Base-by-base conservation (phyloP, 2,113 vertebrate species). In the Lepidothrix coronata region DNA sequence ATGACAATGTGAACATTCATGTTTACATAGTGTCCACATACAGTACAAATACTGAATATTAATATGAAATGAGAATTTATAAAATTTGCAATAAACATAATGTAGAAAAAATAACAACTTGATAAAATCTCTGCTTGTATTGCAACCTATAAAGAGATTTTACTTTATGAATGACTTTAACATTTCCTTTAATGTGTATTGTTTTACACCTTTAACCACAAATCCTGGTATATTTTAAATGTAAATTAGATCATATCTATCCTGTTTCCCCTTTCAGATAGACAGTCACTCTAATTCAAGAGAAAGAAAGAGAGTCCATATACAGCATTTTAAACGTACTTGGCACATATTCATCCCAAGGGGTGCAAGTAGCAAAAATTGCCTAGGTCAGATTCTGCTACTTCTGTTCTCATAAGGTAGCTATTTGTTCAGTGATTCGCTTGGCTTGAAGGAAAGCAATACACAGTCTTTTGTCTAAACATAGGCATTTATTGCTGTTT, bases 1-100 rank as follows among this genome's bases (percentile, higher is more conserved):
- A 97, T 98, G 98, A 98, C 98, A 98, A 98, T 97, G 97, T 97
- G 98, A 98, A 98, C 97, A 98, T 97, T 97, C 97, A 94, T 97
- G 97, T 97, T 97, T 94, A 97, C 97, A 98, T 95, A 97, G 95
- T 92, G 94, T 97, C 97, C 96, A 97, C 96, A 96, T 97, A 96
- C 94, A 97, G 96, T 98, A 97, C 97, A 97, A 98, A 98, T 98
- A 98, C 96, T 97, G 97, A 98, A 97, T 98, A 97, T 97, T 97
- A 96, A 97, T 97, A 97, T 95, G 91, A 98, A 98, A 98, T 96
- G 97, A 97, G 97, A 98, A 91, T 95, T 96, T 93, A 87, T 94
- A 96, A 97, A 94, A 91, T 96, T 96, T 97, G 74, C 78, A 89
- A 92, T 96, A 85, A 91, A 81, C 89, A 82, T 51, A 93, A 91